A percentile compares a stretch with the other conserved stretches of the same genome.
Evolutionary conservation across 2,113 vertebrate genomes (phyloP).

Genomic region (Circaetus cinerascens): DNA sequence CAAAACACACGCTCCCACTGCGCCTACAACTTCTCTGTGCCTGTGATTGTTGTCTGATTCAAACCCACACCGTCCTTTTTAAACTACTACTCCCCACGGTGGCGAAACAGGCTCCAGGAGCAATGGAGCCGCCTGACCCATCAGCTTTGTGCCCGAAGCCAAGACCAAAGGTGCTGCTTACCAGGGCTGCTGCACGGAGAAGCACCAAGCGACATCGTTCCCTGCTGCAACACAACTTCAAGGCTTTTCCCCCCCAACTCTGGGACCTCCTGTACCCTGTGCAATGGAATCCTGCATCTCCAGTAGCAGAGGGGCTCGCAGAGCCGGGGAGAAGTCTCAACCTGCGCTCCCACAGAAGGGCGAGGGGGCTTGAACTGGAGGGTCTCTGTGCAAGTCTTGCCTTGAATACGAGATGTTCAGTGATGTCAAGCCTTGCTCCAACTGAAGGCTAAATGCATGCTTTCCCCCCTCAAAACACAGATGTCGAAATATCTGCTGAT

Average conservation of each 20-base stretch:
- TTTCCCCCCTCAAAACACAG: not conserved
- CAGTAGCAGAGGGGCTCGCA: rapidly evolving
- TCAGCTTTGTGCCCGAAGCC: not conserved
- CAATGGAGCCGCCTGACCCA: not conserved
- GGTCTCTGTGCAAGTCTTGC: not conserved
- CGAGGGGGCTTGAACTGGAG: not conserved
- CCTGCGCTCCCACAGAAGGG: not conserved
- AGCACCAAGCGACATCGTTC: rapidly evolving
- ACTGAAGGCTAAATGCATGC: not conserved
- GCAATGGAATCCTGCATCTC: not conserved
- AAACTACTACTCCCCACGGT: not conserved
- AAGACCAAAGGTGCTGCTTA: not conserved
- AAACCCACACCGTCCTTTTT: not conserved
- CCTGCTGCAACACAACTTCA: not conserved
- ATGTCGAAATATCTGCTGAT: not conserved
- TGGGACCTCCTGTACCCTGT: not conserved
- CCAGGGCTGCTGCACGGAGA: not conserved
- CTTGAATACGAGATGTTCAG: not conserved
- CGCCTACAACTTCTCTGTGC: not conserved
- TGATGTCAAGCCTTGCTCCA: not conserved
- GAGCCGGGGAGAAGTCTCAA: not conserved
- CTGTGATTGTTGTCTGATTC: rapidly evolving
- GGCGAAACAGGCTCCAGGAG: not conserved
- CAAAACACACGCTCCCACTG: not conserved
- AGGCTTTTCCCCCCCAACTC: not conserved